phyloP scores from a whole-genome alignment of 2,113 vertebrate species.

The Dipodomys spectabilis region DNA sequence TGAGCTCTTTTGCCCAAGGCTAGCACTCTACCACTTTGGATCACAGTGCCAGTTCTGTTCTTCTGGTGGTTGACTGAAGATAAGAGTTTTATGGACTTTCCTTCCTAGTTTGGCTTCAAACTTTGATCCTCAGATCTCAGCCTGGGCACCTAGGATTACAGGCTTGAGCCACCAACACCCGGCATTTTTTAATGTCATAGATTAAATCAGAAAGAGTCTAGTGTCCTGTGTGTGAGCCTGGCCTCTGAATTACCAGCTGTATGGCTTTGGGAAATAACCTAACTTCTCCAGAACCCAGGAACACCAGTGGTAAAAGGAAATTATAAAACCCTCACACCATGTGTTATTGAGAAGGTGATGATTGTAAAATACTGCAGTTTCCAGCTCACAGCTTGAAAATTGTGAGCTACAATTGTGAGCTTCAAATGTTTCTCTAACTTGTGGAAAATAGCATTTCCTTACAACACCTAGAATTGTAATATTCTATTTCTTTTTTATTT shows the following conservation, averaged over 20 bases:
- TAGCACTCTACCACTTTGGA: too few relatives aligned
- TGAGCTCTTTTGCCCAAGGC: too few relatives aligned
- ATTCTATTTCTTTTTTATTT: neutral
- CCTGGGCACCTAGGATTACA: too few relatives aligned
- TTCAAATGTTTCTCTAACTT: neutral
- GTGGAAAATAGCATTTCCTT: neutral
- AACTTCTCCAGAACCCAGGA: neutral
- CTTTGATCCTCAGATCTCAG: too few relatives aligned
- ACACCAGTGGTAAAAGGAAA: neutral
- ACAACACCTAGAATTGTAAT: neutral
- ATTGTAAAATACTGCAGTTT: neutral
- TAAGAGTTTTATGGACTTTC: too few relatives aligned
- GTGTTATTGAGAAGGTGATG: neutral
- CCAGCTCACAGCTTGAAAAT: neutral
- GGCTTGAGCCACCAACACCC: too few relatives aligned
- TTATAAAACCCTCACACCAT: neutral
- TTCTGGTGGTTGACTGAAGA: too few relatives aligned
- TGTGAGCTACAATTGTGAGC: neutral
- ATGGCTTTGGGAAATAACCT: neutral
- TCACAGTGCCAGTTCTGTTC: too few relatives aligned
- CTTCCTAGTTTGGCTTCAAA: too few relatives aligned
- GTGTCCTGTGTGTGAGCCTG: neutral
- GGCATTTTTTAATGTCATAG: neutral
- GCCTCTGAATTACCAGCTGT: neutral
- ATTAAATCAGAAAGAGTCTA: neutral